A percentile compares a stretch with the other conserved stretches of the same genome.
phyloP scores from a whole-genome alignment of 2,113 vertebrate species.

The Camelus dromedarius region DNA sequence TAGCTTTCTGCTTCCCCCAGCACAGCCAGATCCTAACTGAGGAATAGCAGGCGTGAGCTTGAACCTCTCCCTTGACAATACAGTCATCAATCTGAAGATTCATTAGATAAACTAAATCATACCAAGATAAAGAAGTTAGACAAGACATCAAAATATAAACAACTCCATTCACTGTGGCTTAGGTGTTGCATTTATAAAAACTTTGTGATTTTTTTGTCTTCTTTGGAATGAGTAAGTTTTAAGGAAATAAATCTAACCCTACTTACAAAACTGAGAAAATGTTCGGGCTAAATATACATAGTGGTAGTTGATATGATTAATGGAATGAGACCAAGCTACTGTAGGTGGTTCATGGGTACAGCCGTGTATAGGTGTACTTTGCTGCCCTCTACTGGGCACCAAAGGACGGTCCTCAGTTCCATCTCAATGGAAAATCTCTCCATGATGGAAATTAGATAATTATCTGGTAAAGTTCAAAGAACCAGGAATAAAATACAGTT shows the following conservation, averaged over 20 bases:
- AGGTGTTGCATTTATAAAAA: not conserved
- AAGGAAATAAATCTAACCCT: not conserved
- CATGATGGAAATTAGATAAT: not conserved
- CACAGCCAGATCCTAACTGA: not conserved
- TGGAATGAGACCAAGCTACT: not conserved
- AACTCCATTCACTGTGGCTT: not conserved
- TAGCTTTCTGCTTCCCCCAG: not conserved
- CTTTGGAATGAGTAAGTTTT: not conserved
- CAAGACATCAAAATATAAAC: not conserved
- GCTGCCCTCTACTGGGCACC: slow-evolving; percentile 76
- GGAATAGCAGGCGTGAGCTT: not conserved
- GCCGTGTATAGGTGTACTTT: not conserved
- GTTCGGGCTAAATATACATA: not conserved
- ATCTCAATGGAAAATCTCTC: not conserved
- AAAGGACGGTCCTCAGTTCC: not conserved
- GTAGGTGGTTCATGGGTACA: not conserved
- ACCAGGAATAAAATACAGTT: not conserved
- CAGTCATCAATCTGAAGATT: not conserved
- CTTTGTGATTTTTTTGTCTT: not conserved
- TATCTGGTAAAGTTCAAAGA: not conserved
- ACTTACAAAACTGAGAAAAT: slow-evolving; percentile 15
- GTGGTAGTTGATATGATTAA: not conserved
- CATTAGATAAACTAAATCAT: not conserved
- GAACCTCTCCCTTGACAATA: not conserved
- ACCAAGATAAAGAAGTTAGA: not conserved